phyloP scores from a whole-genome alignment of 2,888 invertebrate species.

The Gisinianus flammeolus region DNA sequence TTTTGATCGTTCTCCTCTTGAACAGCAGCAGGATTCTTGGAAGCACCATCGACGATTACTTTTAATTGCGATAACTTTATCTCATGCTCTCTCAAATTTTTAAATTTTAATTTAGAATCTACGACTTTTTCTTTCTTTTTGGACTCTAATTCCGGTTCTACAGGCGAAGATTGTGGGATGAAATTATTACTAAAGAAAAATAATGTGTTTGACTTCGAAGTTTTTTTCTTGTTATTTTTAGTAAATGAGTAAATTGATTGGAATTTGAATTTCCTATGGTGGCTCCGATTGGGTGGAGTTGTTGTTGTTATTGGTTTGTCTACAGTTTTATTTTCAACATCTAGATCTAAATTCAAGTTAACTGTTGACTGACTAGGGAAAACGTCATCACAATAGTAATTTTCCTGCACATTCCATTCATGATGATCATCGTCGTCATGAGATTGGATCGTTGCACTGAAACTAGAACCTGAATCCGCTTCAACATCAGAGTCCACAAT shows the following conservation, averaged over 20 bases:
- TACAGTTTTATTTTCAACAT: not conserved
- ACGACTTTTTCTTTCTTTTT: no score
- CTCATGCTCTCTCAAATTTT: not conserved
- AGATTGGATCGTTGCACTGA: not conserved
- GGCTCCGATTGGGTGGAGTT: not conserved
- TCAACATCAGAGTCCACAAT: not conserved
- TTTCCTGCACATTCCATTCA: not conserved
- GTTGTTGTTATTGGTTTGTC: no score
- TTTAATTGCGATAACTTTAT: not conserved
- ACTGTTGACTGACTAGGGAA: not conserved
- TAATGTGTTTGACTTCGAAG: not conserved
- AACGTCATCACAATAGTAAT: slow-evolving; percentile 6
- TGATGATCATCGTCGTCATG: not conserved
- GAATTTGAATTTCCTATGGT: slow-evolving; percentile 3
- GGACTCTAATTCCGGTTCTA: no score
- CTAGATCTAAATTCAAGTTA: not conserved
- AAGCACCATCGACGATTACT: no score
- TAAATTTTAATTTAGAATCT: not conserved
- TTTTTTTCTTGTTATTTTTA: not conserved
- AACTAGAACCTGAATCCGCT: not conserved
- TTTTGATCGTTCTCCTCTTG: slow-evolving; percentile 41
- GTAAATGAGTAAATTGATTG: not conserved
- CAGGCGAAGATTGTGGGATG: not conserved
- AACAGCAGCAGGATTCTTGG: slow-evolving; percentile 1
- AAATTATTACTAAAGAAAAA: not conserved